Conservation (phyloP, 2,797 vertebrate genomes). For the Agapornis canus region DNA sequence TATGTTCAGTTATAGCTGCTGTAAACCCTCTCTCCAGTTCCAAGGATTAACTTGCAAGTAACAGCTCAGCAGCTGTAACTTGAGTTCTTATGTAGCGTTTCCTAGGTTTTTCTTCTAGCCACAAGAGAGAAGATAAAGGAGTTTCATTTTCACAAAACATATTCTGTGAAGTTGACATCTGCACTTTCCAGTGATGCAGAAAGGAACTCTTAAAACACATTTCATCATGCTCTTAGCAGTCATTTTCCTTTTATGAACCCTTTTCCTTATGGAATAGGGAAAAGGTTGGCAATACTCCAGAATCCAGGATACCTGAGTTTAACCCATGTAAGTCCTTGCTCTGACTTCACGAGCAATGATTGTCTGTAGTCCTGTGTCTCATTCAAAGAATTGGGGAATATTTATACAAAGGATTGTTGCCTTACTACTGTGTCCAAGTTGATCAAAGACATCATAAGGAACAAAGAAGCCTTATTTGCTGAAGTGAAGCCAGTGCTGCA, state of each 20-base stretch:
- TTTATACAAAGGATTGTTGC: background rate
- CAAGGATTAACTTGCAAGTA: background rate
- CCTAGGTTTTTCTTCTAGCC: background rate
- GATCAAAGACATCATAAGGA: background rate
- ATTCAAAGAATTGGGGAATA: background rate
- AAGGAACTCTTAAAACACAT: background rate
- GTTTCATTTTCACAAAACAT: background rate
- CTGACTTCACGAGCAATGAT: background rate
- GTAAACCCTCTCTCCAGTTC: background rate
- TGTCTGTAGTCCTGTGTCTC: background rate
- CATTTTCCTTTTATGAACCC: background rate
- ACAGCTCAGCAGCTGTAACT: background rate
- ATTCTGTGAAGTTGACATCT: background rate
- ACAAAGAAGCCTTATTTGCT: background rate
- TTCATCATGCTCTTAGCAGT: background rate
- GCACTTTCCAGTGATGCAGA: background rate
- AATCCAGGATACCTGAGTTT: background rate
- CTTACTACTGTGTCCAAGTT: background rate
- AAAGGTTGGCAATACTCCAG: background rate
- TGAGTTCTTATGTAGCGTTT: background rate
- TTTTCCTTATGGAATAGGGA: background rate
- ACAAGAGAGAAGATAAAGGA: background rate
- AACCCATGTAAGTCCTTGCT: background rate
- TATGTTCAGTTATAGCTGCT: background rate
- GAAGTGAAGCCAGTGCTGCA: background rate